Conservation (phyloP, 1,140 invertebrate genomes). For the Venturia canescens region DNA sequence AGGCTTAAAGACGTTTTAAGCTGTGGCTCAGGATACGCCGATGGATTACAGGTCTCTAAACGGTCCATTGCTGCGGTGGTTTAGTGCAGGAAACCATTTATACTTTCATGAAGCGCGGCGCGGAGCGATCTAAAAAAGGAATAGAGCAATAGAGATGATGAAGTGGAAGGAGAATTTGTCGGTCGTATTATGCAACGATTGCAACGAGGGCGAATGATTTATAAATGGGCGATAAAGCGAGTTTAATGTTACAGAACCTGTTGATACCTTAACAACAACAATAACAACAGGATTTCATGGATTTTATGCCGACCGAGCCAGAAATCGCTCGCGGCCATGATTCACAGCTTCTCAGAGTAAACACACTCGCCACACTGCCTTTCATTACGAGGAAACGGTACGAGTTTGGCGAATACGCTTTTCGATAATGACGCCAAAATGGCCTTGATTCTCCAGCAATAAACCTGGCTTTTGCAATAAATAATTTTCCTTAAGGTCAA, state of each 20-base stretch:
- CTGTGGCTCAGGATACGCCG: neutral
- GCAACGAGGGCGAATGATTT: conserved; percentile 16
- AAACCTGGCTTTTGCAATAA: too few relatives aligned
- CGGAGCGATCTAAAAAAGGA: neutral
- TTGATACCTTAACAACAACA: conserved; percentile 11
- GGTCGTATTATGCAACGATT: conserved; percentile 36
- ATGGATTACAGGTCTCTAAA: neutral
- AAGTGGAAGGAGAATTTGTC: conserved; percentile 34
- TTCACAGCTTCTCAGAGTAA: conserved; percentile 29
- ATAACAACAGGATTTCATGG: neutral
- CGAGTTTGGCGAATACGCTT: neutral
- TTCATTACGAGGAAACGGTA: neutral
- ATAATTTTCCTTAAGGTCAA: too few relatives aligned
- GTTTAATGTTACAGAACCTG: neutral
- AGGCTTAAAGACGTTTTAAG: too few relatives aligned
- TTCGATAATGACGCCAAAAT: too few relatives aligned
- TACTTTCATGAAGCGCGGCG: neutral
- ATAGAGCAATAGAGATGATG: conserved; percentile 31
- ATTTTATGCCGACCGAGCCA: neutral
- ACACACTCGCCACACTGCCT: conserved; percentile 33
- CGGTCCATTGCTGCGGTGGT: neutral
- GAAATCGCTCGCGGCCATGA: neutral
- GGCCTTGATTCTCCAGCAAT: too few relatives aligned
- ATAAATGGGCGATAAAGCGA: conserved; percentile 39
- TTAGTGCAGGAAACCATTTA: conserved; percentile 19